Evolutionary conservation across 2,113 vertebrate genomes (phyloP), one percentile per base, ranked within the genome.

Genomic region (Proteles cristata): DNA sequence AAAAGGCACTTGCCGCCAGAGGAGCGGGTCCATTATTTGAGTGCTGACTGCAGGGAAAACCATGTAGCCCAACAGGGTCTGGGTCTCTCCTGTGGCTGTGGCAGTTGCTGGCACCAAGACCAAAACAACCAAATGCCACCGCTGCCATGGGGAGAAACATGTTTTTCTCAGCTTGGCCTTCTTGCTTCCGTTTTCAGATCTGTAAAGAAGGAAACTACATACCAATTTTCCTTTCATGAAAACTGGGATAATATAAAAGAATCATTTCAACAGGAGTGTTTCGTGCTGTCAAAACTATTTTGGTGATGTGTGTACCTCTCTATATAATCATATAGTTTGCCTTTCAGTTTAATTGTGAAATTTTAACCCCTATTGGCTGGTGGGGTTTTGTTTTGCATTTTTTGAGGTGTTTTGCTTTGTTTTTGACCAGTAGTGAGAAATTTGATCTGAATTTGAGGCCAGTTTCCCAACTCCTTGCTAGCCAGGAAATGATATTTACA

Each of bases 1-100:
- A 99, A 98, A 99, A 99, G 99, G 99, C 99, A 50, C 99, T 99
- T 94, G 99, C 99, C 97, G 99, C 99, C 2, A 99, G 99, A 96
- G 99, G 99, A 88, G 99, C 99, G 2, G 99, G 58, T 99, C 99
- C 98, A 99, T 99, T 5, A 99, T 99, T 58, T 99, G 99, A 0
- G 99, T 99, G 55, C 98, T 99, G 98, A 99, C 99, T 8, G 99
- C 99, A 43, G 99, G 99, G 98, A 99, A 99, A 98, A 99, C 99
- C 0, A 99, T 99, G 97, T 99, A 99, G 79, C 87, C 81, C 98
- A 65, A 96, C 97, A 21, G 95, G 26, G 61, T 88, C 97, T 43
- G 97, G 97, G 91, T 89, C 23, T 61, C 58, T 61, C 93, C 96
- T 82, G 66, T 43, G 0, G 4, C 90, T 48, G 53, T 96, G 97